Percentiles rank a stretch among this genome's conserved stretches.
Evolutionary conservation across 2,888 invertebrate species (phyloP).

Genomic region (Lasioglossum morio): DNA sequence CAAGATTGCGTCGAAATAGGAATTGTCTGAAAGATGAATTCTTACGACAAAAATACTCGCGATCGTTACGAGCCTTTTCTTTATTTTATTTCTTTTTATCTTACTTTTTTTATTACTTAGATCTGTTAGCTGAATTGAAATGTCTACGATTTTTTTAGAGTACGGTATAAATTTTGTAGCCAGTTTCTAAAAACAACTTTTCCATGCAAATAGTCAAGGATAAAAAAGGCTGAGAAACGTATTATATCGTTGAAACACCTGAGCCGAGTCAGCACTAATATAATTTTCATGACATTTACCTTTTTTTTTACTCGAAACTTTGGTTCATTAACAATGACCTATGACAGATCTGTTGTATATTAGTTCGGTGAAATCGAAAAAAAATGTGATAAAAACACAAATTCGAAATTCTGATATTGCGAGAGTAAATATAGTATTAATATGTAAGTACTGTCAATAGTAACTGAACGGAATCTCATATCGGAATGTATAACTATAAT

Average conservation of each 20-base stretch:
- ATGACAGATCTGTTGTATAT: constrained; percentile 5
- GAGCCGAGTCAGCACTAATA: constrained; percentile 5
- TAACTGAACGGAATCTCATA: constrained; percentile 55
- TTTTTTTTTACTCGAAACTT: not conserved
- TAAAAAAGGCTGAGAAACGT: not conserved
- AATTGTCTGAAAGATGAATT: constrained; percentile 43
- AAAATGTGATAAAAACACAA: constrained; percentile 27
- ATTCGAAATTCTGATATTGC: constrained; percentile 2
- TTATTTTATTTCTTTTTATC: not conserved
- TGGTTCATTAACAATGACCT: not conserved
- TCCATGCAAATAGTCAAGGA: constrained; percentile 33
- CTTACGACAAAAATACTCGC: not conserved
- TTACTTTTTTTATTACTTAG: not conserved
- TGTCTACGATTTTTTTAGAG: not conserved
- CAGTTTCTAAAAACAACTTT: not conserved
- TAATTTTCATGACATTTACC: constrained; percentile 28
- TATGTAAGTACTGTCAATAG: constrained; percentile 12
- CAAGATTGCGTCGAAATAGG: constrained; percentile 67
- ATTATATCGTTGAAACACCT: constrained; percentile 11
- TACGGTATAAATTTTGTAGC: not conserved
- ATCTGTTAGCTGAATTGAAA: not conserved
- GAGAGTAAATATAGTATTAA: not conserved
- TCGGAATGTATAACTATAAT: constrained; percentile 44
- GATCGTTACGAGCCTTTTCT: not conserved
- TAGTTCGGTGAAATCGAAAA: constrained; percentile 19